Conservation (phyloP, 2,888 invertebrate species). For the Acanthoscelides obtectus region DNA sequence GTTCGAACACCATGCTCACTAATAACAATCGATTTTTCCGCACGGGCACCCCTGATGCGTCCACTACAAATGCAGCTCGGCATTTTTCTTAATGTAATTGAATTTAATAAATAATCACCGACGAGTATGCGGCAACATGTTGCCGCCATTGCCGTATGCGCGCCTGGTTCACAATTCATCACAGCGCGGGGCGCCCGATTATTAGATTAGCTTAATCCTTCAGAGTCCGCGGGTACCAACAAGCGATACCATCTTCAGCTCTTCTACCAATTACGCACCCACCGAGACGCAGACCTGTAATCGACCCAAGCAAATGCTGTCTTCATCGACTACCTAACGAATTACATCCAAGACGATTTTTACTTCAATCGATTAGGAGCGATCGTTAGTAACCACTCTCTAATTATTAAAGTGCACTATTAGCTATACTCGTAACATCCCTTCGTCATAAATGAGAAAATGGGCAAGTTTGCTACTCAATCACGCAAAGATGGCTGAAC, state of each 20-base stretch:
- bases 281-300: neutral
- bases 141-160: neutral
- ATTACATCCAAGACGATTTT: neutral
- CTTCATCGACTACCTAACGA: neutral
- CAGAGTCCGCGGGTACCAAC: constrained; percentile 1
- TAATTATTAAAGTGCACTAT: too few relatives aligned
- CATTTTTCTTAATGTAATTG: constrained; percentile 1
- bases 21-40: neutral
- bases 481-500: too few relatives aligned
- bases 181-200: neutral
- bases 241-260: constrained; percentile 1
- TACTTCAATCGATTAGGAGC: neutral
- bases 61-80: neutral
- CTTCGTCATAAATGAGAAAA: too few relatives aligned
- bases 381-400: neutral
- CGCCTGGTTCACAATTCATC: constrained; percentile 2
- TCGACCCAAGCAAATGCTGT: neutral
- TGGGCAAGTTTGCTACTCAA: too few relatives aligned
- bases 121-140: neutral
- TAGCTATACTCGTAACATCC: too few relatives aligned
- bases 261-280: constrained; percentile 1
- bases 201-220: constrained; percentile 2
- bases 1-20: neutral
- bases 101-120: constrained; percentile 4
- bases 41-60: neutral